Conservation (phyloP, 2,888 invertebrate genomes). For the Merodon equestris region DNA sequence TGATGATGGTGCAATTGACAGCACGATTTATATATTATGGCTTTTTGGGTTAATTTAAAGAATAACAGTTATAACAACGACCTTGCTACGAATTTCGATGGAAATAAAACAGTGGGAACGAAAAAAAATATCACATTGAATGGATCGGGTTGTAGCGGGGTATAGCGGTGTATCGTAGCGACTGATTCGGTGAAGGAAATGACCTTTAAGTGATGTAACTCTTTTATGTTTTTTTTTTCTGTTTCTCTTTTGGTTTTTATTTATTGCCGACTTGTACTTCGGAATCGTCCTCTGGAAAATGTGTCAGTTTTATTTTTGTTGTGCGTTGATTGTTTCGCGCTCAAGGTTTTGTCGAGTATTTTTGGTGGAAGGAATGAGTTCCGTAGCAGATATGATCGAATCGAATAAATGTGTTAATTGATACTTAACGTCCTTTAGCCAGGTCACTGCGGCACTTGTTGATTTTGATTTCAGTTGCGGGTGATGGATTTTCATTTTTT, state of each 20-base stretch:
- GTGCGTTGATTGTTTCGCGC: constrained; percentile 25
- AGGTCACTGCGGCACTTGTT: constrained; percentile 4
- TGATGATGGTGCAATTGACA: constrained; percentile 62
- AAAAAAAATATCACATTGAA: constrained; percentile 33
- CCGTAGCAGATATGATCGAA: constrained; percentile 14
- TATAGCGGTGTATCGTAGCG: constrained; percentile 13
- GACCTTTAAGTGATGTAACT: constrained; percentile 65
- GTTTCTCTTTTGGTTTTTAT: constrained; percentile 20
- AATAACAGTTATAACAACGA: constrained; percentile 54
- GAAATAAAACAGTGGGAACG: constrained; percentile 34
- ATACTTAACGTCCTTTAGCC: constrained; percentile 2
- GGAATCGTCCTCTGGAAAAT: constrained; percentile 61
- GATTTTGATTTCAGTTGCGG: too few relatives aligned
- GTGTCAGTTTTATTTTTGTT: constrained; percentile 59
- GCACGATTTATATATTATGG: constrained; percentile 2
- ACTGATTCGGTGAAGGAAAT: constrained; percentile 56
- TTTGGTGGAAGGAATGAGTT: constrained; percentile 38
- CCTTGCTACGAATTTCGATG: constrained; percentile 60
- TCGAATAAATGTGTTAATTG: neutral
- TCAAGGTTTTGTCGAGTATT: constrained; percentile 33
- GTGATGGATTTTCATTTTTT: too few relatives aligned
- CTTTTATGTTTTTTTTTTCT: constrained; percentile 29
- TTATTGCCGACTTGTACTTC: constrained; percentile 56
- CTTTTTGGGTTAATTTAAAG: constrained; percentile 38
- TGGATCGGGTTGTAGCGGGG: constrained; percentile 30